A percentile compares a stretch with the other conserved stretches of the same genome.
Evolutionary conservation across 2,797 vertebrate species (phyloP).

Genomic region (Characodon lateralis): DNA sequence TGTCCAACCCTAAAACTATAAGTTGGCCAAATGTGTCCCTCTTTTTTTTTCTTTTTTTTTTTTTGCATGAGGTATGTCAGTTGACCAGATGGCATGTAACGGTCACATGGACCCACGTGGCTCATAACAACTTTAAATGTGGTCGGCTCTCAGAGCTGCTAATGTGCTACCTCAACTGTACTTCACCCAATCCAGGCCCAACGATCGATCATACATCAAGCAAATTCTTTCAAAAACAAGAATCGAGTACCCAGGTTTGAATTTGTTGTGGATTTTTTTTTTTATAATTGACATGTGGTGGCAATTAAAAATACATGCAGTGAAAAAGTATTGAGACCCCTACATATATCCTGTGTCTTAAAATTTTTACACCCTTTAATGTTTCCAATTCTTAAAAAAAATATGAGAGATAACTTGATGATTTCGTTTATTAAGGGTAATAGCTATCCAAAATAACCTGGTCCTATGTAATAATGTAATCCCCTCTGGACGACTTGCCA

Average conservation of each 20-base stretch:
- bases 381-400: not conserved
- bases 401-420: not conserved
- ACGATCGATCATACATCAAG: not conserved
- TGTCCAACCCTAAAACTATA: not conserved
- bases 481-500: not conserved
- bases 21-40: not conserved
- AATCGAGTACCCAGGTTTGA: not conserved
- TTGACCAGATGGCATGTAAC: not conserved
- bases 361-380: not conserved
- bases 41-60: too few species aligned
- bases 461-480: not conserved
- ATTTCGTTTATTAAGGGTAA: too few species aligned
- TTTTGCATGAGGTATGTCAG: not conserved
- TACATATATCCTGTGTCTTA: not conserved
- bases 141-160: not conserved
- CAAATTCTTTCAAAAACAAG: not conserved
- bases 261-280: not conserved
- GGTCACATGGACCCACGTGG: not conserved
- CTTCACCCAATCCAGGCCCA: not conserved
- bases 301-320: not conserved
- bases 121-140: too few species aligned
- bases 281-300: not conserved
- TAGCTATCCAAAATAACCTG: too few species aligned
- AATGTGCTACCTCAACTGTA: not conserved
- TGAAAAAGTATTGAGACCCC: not conserved